Evolutionary conservation across 2,113 vertebrate genomes (phyloP).

Genomic region (Fukomys damarensis): DNA sequence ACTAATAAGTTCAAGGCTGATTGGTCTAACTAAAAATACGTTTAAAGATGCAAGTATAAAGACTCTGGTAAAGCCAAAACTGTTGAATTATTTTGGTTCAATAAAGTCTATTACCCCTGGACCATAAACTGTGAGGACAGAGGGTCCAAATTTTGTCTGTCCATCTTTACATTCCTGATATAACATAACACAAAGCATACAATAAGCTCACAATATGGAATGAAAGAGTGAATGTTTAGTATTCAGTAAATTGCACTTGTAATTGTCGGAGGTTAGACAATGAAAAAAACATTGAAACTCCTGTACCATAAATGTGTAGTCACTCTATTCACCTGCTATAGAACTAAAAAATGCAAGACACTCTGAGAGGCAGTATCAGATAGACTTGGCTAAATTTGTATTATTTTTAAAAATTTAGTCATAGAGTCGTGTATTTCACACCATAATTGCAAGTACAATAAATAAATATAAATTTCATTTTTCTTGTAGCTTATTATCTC

Average conservation of each 20-base stretch:
- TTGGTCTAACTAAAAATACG: not conserved
- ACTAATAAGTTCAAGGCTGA: conserved; percentile 29
- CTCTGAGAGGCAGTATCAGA: not conserved
- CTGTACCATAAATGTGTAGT: not conserved
- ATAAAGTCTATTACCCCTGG: not conserved
- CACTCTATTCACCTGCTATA: not conserved
- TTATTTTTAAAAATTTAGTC: not conserved
- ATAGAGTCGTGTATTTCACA: not conserved
- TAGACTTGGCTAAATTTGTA: not conserved
- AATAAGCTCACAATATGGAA: not conserved
- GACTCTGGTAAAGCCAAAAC: not conserved
- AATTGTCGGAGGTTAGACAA: not conserved
- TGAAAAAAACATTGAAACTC: not conserved
- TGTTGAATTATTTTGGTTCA: not conserved
- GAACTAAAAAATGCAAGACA: not conserved
- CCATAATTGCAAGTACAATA: conserved; percentile 11
- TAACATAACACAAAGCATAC: not conserved
- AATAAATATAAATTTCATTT: not conserved
- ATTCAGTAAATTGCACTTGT: not conserved
- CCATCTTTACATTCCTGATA: not conserved
- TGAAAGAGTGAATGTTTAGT: not conserved
- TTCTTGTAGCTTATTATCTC: not conserved
- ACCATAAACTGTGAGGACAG: not conserved
- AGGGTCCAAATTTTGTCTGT: not conserved
- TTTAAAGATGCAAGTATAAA: not conserved